phyloP scores from a whole-genome alignment of 2,113 vertebrate species.

The Megaceryle maxima region DNA sequence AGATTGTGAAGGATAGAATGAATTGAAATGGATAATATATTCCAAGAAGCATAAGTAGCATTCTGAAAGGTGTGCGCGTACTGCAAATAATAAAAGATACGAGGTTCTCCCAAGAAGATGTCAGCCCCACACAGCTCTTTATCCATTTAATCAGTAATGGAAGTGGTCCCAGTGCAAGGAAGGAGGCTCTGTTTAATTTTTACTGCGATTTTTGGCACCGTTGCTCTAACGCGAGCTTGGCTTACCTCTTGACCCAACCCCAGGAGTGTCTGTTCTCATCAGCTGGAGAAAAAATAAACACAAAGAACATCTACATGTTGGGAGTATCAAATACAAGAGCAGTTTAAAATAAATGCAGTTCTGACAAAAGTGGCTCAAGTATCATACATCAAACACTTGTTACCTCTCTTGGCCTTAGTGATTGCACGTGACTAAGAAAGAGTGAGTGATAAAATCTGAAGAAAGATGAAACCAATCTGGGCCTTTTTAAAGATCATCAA shows the following conservation, averaged over 20 bases:
- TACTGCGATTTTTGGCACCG: slow-evolving; percentile 64
- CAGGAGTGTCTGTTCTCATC: slow-evolving; percentile 77
- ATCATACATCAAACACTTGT: slow-evolving; percentile 95
- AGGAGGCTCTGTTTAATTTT: slow-evolving; percentile 68
- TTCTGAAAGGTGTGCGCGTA: slow-evolving; percentile 77
- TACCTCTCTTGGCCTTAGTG: slow-evolving; percentile 88
- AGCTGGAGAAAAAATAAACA: slow-evolving; percentile 74
- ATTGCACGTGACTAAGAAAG: slow-evolving; percentile 92
- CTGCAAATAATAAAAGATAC: slow-evolving; percentile 74
- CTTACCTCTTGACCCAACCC: slow-evolving; percentile 74
- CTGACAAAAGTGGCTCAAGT: slow-evolving; percentile 89
- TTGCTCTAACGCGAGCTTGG: slow-evolving; percentile 65
- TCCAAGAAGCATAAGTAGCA: slow-evolving; percentile 42
- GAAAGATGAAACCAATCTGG: slow-evolving; percentile 93
- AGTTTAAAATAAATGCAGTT: slow-evolving; percentile 84
- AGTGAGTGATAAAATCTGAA: slow-evolving; percentile 94
- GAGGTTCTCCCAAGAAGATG: slow-evolving; percentile 70
- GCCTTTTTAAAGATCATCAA: slow-evolving; percentile 91
- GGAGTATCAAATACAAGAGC: slow-evolving; percentile 69
- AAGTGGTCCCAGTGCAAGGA: slow-evolving; percentile 20
- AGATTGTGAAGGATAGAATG: slow-evolving; percentile 41
- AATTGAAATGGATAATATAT: slow-evolving; percentile 46
- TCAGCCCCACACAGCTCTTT: neutral
- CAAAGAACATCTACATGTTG: slow-evolving; percentile 56
- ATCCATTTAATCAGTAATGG: slow-evolving; percentile 76